Evolutionary conservation across 1,140 invertebrate species (phyloP), one percentile per base, ranked within the genome.

Genomic region (Dreissena polymorpha): DNA sequence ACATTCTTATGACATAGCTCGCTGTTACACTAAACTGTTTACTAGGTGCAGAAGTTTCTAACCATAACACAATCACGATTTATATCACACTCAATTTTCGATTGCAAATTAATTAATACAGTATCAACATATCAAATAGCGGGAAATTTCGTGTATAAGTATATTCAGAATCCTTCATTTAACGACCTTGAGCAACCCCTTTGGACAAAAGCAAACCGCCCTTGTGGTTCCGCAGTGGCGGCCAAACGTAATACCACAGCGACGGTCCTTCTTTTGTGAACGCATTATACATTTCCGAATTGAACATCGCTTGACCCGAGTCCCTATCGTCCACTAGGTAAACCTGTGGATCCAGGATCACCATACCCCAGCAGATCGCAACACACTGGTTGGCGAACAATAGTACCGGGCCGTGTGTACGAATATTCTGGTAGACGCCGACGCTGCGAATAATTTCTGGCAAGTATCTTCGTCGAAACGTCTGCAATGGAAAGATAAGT

Each of bases 201-300:
- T 81, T 81, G 2, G 57, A 51, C n/a, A 81, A 27, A 10, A 81
- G 10, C 21, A 50, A 23, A 16, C 78, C 78, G 21, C 63, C 13
- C 71, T 81, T 81, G 21, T 63, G 27, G 12, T 10, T 18, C 8
- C 25, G 23, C 57, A 81, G 14, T 10, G 70, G 78, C 2, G 78
- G 78, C 78, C 78, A 81, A 2, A 81, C 78, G 71, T 65, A 81
- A 21, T 29, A 81, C 21, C 23, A 68, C 8, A 81, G 53, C n/a
- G 69, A 81, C 10, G 57, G 57, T 10, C 78, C 78, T 12, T 27
- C 57, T 49, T 51, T 73, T 0, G 57, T 65, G 29, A 71, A 81
- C 49, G 25, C 55, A n/a, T 55, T 57, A n/a, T 78, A 78, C 3
- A 78, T 25, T 27, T 69, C 76, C 57, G 10, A n/a, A 60, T 55